Percentiles rank a stretch among this genome's conserved stretches.
Evolutionary conservation across 2,113 vertebrate species (phyloP).

Genomic region (Cichladusa arquata): DNA sequence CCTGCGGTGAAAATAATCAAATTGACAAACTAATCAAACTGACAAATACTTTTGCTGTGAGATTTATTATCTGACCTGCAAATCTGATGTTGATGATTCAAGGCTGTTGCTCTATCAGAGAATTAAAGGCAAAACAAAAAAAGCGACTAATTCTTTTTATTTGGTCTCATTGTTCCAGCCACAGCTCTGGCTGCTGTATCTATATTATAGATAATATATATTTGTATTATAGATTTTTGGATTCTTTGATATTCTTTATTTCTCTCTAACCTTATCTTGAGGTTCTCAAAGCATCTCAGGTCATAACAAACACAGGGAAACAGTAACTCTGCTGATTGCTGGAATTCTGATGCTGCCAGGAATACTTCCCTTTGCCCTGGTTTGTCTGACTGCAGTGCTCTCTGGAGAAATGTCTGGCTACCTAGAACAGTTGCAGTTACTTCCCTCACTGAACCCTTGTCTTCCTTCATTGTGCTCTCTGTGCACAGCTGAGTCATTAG

Average conservation of each 20-base stretch:
- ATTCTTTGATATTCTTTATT: not conserved
- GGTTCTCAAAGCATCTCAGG: not conserved
- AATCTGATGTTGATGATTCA: not conserved
- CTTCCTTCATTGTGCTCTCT: not conserved
- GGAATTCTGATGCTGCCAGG: not conserved
- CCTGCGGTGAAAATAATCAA: not conserved
- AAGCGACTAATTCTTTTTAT: not conserved
- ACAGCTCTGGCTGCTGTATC: not conserved
- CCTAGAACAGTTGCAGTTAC: not conserved
- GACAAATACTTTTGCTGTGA: conserved; percentile 6
- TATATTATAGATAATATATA: too few species aligned
- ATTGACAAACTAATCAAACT: not conserved
- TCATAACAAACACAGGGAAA: not conserved
- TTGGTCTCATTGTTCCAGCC: not conserved
- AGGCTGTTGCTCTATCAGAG: conserved; percentile 4
- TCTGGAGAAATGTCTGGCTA: not conserved
- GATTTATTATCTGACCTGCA: not conserved
- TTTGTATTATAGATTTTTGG: not conserved
- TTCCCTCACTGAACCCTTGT: not conserved
- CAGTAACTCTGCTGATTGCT: not conserved
- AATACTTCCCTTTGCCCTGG: not conserved
- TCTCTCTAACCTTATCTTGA: not conserved
- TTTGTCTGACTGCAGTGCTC: not conserved
- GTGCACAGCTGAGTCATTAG: not conserved
- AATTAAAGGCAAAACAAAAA: not conserved